phyloP scores from a whole-genome alignment of 2,113 vertebrate species.

The Ariopsis seemanni region DNA sequence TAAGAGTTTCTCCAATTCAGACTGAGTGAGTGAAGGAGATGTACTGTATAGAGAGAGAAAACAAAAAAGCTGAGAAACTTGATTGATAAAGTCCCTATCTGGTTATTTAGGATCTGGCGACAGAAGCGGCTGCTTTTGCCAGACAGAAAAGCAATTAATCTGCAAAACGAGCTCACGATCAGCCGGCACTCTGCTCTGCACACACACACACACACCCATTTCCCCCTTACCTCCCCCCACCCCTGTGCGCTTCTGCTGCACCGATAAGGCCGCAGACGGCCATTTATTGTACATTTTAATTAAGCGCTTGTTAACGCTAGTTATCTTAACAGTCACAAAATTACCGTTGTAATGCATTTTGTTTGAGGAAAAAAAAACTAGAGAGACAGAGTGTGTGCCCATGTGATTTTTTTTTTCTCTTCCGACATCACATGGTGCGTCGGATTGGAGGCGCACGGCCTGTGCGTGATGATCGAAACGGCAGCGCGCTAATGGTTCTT shows the following conservation, averaged over 20 bases:
- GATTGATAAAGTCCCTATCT: conserved; percentile 99
- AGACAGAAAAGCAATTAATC: conserved; percentile 99
- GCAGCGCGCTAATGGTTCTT: conserved; percentile 96
- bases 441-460: conserved; percentile 34
- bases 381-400: background rate
- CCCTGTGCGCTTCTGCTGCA: conserved; percentile 87
- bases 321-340: conserved; percentile 99
- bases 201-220: conserved; percentile 70
- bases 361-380: conserved; percentile 89
- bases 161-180: conserved; percentile 95
- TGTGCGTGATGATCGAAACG: conserved; percentile 47
- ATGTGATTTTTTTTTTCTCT: background rate
- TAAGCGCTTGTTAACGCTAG: conserved; percentile 99
- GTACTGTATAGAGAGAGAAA: conserved; percentile 53
- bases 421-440: background rate
- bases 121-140: conserved; percentile 90
- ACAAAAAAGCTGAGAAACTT: conserved; percentile 72
- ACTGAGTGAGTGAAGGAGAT: conserved; percentile 10
- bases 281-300: conserved; percentile 99
- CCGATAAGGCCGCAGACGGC: conserved; percentile 93
- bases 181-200: conserved; percentile 84
- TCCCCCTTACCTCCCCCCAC: conserved; percentile 84
- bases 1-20: conserved; percentile 7
- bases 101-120: conserved; percentile 99
- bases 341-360: conserved; percentile 99